Evolutionary conservation across 2,113 vertebrate species (phyloP).

Genomic region (Sceloporus tristichus): DNA sequence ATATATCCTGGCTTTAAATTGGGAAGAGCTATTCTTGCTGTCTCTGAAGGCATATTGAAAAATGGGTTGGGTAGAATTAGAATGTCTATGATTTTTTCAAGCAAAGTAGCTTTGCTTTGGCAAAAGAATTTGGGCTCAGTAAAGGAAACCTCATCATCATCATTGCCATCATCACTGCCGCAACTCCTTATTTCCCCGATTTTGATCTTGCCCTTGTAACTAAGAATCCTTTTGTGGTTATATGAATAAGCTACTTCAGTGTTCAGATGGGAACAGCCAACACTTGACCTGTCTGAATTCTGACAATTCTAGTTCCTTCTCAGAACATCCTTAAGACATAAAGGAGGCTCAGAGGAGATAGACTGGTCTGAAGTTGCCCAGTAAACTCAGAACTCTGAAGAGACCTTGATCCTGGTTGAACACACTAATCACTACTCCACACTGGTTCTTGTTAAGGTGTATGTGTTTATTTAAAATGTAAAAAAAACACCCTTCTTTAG

Average conservation of each 20-base stretch:
- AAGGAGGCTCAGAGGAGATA: no score
- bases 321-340: no score
- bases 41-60: not conserved
- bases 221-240: not conserved
- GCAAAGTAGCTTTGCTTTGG: not conserved
- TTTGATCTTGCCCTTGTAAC: not conserved
- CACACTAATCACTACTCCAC: not conserved
- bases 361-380: no score
- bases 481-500: not conserved
- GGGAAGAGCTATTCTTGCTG: not conserved
- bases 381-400: no score
- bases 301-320: not conserved
- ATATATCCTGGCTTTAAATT: conserved; percentile 29
- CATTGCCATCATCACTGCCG: no score
- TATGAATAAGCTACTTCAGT: not conserved
- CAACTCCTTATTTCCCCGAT: not conserved
- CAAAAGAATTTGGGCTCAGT: conserved; percentile 9
- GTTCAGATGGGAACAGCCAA: not conserved
- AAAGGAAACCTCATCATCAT: not conserved
- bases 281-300: not conserved
- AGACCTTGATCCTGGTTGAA: no score
- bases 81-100: not conserved
- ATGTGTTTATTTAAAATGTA: not conserved
- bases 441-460: not conserved
- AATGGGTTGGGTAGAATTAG: not conserved